These are phyloP conservation scores for Tipula vernalis DNA, from an alignment of 2,888 invertebrate species.

Conservation along the genomic window DNA sequence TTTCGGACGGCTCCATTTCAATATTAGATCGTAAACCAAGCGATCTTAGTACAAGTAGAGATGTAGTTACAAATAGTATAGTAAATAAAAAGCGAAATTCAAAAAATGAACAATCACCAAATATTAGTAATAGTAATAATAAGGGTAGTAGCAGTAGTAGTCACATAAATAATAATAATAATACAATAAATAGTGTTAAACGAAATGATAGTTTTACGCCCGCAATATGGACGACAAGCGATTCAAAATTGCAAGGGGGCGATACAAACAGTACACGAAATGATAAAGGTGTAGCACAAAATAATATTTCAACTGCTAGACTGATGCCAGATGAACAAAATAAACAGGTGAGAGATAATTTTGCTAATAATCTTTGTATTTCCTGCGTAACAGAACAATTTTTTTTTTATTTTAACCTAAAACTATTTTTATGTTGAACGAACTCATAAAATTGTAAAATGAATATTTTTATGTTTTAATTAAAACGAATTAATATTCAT, in stretches of 20 bases:
- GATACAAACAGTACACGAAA: background rate
- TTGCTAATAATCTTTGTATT: background rate
- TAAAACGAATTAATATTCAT: background rate
- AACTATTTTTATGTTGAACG: background rate
- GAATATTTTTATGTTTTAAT: background rate
- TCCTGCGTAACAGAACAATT: no score
- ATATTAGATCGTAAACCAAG: background rate
- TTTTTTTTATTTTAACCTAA: no score
- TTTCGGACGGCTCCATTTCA: slow-evolving; percentile 10
- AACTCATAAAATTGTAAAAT: background rate
- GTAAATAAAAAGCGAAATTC: background rate
- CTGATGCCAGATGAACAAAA: slow-evolving; percentile 32
- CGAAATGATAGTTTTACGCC: background rate
- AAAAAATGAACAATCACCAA: background rate
- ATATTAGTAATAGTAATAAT: background rate
- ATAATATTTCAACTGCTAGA: slow-evolving; percentile 33
- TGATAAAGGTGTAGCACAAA: background rate
- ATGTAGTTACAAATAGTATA: background rate
- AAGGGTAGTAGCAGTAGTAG: background rate
- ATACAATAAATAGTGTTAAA: background rate
- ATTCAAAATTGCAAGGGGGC: background rate
- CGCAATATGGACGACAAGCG: background rate
- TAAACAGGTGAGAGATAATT: slow-evolving; percentile 27
- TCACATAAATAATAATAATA: background rate
- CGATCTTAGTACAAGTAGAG: background rate